Conservation (phyloP, 2,113 vertebrate species). For the Corythornis madagascariensis region DNA sequence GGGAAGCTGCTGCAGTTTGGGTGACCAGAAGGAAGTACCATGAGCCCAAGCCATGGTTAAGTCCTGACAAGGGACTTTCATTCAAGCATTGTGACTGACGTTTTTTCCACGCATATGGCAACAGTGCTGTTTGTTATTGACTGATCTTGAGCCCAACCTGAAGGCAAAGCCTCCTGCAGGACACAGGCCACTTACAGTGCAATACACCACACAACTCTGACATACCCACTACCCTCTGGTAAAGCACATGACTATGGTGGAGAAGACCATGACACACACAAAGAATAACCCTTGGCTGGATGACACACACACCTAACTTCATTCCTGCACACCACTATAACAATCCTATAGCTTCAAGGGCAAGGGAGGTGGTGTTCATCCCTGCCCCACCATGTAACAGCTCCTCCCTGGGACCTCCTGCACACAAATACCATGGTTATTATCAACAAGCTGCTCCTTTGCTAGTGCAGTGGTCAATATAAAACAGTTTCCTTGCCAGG, state of each 20-base stretch:
- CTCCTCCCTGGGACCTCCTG: fast-evolving
- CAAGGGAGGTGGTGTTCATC: not conserved
- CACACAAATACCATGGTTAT: fast-evolving
- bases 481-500: not conserved
- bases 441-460: fast-evolving
- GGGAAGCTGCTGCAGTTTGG: not conserved
- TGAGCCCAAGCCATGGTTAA: not conserved
- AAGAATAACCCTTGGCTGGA: fast-evolving
- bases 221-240: fast-evolving
- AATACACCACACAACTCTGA: not conserved
- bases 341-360: not conserved
- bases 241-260: fast-evolving
- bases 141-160: not conserved
- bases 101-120: not conserved
- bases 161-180: not conserved
- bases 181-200: fast-evolving
- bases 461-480: fast-evolving
- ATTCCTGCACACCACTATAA: not conserved
- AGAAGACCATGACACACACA: fast-evolving
- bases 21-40: not conserved
- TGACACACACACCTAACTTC: fast-evolving
- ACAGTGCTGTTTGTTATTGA: fast-evolving
- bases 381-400: fast-evolving
- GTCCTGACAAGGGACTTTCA: not conserved
- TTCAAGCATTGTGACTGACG: not conserved